Evolutionary conservation across 1,140 invertebrate species (phyloP).

Genomic region (Asbolus verrucosus): DNA sequence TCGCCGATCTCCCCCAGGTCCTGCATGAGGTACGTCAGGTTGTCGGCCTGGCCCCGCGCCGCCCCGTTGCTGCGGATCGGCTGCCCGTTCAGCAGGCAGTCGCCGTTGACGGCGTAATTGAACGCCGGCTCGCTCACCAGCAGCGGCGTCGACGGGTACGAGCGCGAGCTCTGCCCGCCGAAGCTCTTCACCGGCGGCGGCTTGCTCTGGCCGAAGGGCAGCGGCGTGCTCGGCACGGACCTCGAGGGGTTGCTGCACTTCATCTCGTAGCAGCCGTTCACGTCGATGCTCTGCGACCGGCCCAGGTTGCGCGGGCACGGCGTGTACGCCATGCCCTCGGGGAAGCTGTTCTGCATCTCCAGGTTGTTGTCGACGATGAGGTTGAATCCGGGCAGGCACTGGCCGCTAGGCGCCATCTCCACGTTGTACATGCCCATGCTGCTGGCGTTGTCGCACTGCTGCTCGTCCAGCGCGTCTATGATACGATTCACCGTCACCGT

Average conservation of each 20-base stretch:
- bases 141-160: conserved; percentile 74
- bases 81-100: conserved; percentile 63
- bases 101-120: conserved; percentile 68
- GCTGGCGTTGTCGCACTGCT: conserved; percentile 50
- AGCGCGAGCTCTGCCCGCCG: conserved; percentile 69
- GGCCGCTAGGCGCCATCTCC: conserved; percentile 48
- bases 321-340: conserved; percentile 62
- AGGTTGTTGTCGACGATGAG: conserved; percentile 74
- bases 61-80: conserved; percentile 55
- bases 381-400: conserved; percentile 62
- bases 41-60: background rate
- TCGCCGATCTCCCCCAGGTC: conserved; percentile 49
- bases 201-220: conserved; percentile 67
- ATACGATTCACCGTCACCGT: conserved; percentile 53
- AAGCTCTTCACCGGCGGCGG: conserved; percentile 54
- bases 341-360: conserved; percentile 66
- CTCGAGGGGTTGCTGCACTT: conserved; percentile 65
- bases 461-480: conserved; percentile 54
- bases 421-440: conserved; percentile 61
- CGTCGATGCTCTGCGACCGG: conserved; percentile 60
- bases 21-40: conserved; percentile 34
- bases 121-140: conserved; percentile 68
- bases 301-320: conserved; percentile 60
- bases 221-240: conserved; percentile 74
- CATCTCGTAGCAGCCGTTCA: conserved; percentile 51